Evolutionary conservation across 2,113 vertebrate species (phyloP).

Genomic region (Colossoma macropomum): DNA sequence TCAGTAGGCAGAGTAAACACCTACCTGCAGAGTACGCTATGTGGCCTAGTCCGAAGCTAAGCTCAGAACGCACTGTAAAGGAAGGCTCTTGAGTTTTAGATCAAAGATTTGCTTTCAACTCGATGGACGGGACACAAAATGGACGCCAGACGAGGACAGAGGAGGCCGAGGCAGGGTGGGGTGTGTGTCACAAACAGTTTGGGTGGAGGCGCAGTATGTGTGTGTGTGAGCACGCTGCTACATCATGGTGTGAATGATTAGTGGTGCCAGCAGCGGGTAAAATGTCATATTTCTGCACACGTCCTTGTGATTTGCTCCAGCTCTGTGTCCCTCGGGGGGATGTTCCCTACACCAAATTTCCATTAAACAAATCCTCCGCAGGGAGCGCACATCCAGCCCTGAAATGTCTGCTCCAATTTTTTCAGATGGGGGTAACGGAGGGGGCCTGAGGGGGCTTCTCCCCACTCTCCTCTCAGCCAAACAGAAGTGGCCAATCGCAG

Average conservation of each 20-base stretch:
- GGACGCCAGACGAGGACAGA: neutral
- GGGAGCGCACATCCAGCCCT: conserved; percentile 49
- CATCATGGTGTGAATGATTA: conserved; percentile 55
- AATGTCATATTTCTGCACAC: conserved; percentile 52
- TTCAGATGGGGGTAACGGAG: conserved; percentile 50
- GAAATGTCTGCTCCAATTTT: conserved; percentile 60
- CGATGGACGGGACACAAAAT: conserved; percentile 35
- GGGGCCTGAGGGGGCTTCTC: conserved; percentile 23
- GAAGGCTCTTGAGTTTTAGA: neutral
- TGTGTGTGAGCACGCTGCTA: neutral
- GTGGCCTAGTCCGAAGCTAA: no score
- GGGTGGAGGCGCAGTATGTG: neutral
- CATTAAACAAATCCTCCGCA: conserved; percentile 59
- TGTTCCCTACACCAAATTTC: conserved; percentile 58
- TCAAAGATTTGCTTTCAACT: conserved; percentile 11
- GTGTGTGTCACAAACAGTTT: conserved; percentile 30
- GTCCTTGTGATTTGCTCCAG: conserved; percentile 54
- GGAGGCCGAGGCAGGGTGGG: neutral
- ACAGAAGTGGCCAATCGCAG: conserved; percentile 38
- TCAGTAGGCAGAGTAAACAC: neutral
- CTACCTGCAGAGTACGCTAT: no score
- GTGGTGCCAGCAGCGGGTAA: conserved; percentile 59
- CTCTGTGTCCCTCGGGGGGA: conserved; percentile 51
- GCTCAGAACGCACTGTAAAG: neutral
- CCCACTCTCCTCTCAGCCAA: conserved; percentile 40